Base-by-base conservation (phyloP, 1,140 invertebrate species). In the Holotrichia oblita region DNA sequence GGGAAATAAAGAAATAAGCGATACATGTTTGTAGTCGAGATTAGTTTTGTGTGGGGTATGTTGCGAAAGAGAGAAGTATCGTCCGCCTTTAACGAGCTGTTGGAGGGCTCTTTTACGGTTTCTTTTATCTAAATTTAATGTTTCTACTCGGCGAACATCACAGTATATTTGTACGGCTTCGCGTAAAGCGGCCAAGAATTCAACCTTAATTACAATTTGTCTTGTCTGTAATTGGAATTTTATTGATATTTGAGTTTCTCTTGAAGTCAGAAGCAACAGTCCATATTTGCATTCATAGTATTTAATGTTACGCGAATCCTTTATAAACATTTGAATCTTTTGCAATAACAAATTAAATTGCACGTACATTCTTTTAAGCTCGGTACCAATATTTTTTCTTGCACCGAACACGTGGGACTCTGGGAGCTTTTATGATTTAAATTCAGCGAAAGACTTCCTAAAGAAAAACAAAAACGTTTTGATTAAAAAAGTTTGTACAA, bases 191-290 rank as follows among this genome's bases (percentile, higher is more conserved):
- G n/a, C 34, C 6, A 40, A 12, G 34, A 72, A 72, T 27, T 20
- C 64, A 20, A n/a, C 3, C 64, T 12, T 72, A 40, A 72, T 72
- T 72, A 72, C 64, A 40, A 72, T 72, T 72, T 40, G 64, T 27
- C 64, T 72, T 2, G 64, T 7, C 22, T 55, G n/a, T 55, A 55
- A 55, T 55, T 55, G 48, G 48, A 17, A 55, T 17, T 55, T 55
- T 55, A 55, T n/a, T n/a, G n/a, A 55, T 17, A 17, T 55, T 17
- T 55, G 17, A 17, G 48, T n/a, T 55, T 17, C 14, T 17, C 1
- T 34, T 2, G 27, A 4, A 34, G 27, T 34, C 4, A 34, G 27
- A 34, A 34, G 27, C 27, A 34, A 34, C 27, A 34, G 27, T 34
- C 27, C 4, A 34, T 34, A 34, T 34, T 34, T 34, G 4, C 27